Percentiles rank a stretch among this genome's conserved stretches.
Evolutionary conservation across 2,797 vertebrate genomes (phyloP).

Genomic region (Sebastes cheni): DNA sequence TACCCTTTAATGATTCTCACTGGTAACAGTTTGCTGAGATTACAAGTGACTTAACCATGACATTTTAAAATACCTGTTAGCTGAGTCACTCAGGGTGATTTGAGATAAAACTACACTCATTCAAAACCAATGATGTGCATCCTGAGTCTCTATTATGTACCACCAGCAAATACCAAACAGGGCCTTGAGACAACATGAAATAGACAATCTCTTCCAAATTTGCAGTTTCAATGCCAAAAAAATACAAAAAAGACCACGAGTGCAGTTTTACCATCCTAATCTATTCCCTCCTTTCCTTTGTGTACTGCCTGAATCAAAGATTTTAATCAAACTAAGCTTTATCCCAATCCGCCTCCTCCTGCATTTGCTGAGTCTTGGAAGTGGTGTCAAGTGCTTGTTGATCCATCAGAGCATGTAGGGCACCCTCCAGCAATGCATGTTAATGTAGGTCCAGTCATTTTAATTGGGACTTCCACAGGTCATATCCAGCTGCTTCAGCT

Average conservation of each 20-base stretch:
- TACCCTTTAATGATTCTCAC: neutral
- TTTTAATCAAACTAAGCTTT: slow-evolving; percentile 33
- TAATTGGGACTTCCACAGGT: slow-evolving; percentile 59
- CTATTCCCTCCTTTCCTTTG: neutral
- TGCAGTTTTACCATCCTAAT: neutral
- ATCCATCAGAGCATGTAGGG: slow-evolving; percentile 43
- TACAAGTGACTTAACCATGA: neutral
- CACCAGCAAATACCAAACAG: neutral
- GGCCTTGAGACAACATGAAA: neutral
- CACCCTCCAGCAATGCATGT: slow-evolving; percentile 50
- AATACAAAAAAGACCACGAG: neutral
- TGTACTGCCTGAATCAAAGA: slow-evolving; percentile 5
- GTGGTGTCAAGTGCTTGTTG: slow-evolving; percentile 63
- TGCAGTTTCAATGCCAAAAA: neutral
- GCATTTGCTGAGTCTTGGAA: slow-evolving; percentile 48
- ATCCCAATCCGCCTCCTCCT: slow-evolving; percentile 16
- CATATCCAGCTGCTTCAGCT: slow-evolving; percentile 24
- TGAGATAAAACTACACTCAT: neutral
- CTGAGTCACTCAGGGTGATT: neutral
- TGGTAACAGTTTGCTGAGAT: neutral
- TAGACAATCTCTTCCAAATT: neutral
- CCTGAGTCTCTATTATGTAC: neutral
- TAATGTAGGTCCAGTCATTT: slow-evolving; percentile 57
- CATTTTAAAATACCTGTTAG: neutral
- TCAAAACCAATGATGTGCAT: neutral